These are phyloP conservation scores for Oryctes rhinoceros DNA, from an alignment of 1,140 invertebrate species.

Conservation along the genomic window DNA sequence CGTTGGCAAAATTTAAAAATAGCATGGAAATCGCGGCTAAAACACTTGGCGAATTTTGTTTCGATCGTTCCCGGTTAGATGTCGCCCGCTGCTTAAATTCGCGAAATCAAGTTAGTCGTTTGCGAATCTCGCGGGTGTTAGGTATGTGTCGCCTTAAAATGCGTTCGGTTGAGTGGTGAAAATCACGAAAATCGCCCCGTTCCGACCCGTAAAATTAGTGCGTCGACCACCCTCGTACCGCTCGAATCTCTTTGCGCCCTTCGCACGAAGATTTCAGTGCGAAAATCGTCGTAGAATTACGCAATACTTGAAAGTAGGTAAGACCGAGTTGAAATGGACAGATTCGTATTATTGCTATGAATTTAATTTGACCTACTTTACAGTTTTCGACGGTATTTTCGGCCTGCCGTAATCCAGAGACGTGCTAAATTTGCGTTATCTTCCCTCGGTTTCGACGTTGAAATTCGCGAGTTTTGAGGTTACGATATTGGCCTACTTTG, in stretches of 20 bases:
- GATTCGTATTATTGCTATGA: not conserved
- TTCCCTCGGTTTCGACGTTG: not conserved
- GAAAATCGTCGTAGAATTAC: not conserved
- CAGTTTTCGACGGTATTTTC: not conserved
- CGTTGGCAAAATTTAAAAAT: constrained; percentile 2
- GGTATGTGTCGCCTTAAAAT: too few species aligned
- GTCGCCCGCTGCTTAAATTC: not conserved
- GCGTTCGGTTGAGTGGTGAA: too few species aligned
- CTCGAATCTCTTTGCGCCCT: too few species aligned
- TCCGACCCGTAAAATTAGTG: too few species aligned
- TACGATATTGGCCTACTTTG: constrained; percentile 20
- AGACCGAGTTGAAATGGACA: not conserved
- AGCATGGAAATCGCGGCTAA: not conserved
- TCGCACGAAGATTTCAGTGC: not conserved
- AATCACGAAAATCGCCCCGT: too few species aligned
- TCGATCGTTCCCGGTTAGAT: not conserved
- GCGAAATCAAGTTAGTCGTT: not conserved
- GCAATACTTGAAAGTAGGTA: constrained; percentile 13
- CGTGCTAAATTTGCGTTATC: not conserved
- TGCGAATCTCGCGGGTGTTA: not conserved
- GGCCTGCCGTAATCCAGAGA: not conserved
- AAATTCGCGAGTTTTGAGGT: constrained; percentile 17
- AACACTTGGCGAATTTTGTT: not conserved
- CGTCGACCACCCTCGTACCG: too few species aligned
- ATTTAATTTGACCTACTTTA: constrained; percentile 16